These are phyloP conservation scores for Monomorium pharaonis DNA, from an alignment of 1,140 invertebrate species.

Conservation along the genomic window DNA sequence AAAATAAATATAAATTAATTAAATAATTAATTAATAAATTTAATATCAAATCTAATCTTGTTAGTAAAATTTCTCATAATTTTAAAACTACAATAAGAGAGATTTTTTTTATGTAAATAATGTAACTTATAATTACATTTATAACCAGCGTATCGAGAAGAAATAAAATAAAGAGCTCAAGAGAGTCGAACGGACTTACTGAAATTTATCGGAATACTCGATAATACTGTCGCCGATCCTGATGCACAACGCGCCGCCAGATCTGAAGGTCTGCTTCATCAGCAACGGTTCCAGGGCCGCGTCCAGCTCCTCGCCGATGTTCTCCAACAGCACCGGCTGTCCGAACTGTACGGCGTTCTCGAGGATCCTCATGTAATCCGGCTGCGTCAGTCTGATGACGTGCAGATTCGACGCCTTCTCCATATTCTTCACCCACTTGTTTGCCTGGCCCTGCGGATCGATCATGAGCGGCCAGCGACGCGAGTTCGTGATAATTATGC, in stretches of 20 bases:
- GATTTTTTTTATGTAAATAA: not conserved
- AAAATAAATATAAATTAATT: not conserved
- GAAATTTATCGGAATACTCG: conserved; percentile 94
- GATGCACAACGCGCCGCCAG: conserved; percentile 91
- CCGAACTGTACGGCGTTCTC: conserved; percentile 98
- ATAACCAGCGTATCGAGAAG: not conserved
- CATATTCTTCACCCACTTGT: conserved; percentile 98
- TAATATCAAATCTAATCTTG: not conserved
- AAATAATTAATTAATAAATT: not conserved
- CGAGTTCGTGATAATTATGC: conserved; percentile 94
- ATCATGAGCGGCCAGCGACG: conserved; percentile 97
- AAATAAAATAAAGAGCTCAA: not conserved
- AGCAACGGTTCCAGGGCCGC: conserved; percentile 95
- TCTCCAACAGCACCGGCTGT: conserved; percentile 94
- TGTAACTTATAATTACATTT: not conserved
- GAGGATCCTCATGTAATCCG: conserved; percentile 93
- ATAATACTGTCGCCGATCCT: conserved; percentile 93
- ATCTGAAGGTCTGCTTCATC: conserved; percentile 95
- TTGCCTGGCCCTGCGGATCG: conserved; percentile 97
- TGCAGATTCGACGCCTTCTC: conserved; percentile 94
- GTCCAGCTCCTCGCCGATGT: conserved; percentile 95
- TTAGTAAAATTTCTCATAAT: not conserved
- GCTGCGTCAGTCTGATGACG: conserved; percentile 92
- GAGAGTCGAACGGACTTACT: conserved; percentile 83
- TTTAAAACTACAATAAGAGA: not conserved